Evolutionary conservation across 2,797 vertebrate species (phyloP).

Genomic region (Acipenser oxyrinchus): DNA sequence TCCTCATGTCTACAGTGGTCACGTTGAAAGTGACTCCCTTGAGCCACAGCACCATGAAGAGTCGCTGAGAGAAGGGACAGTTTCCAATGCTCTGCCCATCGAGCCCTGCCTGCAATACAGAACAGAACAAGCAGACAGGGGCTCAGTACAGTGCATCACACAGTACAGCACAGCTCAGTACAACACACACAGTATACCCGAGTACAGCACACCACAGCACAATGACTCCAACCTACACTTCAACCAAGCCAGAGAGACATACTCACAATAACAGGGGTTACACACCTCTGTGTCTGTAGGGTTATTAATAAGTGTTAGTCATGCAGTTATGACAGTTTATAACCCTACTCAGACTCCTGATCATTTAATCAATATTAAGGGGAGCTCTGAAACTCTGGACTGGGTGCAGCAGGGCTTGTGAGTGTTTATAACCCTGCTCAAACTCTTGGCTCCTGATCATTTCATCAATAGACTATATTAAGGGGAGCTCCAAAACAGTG

Average conservation of each 20-base stretch:
- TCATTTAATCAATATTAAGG: too few species aligned
- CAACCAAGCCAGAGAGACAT: neutral
- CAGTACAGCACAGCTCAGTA: neutral
- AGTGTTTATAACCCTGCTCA: too few species aligned
- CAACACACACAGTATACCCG: neutral
- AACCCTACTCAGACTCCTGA: too few species aligned
- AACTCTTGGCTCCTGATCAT: too few species aligned
- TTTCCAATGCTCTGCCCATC: conserved; percentile 89
- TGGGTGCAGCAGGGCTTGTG: too few species aligned
- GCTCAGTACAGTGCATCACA: neutral
- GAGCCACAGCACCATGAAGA: conserved; percentile 90
- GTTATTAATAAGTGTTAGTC: too few species aligned
- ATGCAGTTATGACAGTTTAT: too few species aligned
- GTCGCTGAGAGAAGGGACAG: conserved; percentile 87
- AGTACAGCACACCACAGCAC: neutral
- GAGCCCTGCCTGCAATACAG: conserved; percentile 65
- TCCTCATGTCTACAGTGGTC: conserved; percentile 86
- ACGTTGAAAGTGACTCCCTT: conserved; percentile 87
- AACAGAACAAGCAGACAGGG: neutral
- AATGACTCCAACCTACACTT: too few species aligned
- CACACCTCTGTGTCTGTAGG: too few species aligned
- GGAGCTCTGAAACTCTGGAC: too few species aligned
- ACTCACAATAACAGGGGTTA: neutral
- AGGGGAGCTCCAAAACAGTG: too few species aligned
- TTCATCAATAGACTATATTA: too few species aligned